Base-by-base conservation (phyloP, 2,888 invertebrate species). In the Caenorhabditis japonica region DNA sequence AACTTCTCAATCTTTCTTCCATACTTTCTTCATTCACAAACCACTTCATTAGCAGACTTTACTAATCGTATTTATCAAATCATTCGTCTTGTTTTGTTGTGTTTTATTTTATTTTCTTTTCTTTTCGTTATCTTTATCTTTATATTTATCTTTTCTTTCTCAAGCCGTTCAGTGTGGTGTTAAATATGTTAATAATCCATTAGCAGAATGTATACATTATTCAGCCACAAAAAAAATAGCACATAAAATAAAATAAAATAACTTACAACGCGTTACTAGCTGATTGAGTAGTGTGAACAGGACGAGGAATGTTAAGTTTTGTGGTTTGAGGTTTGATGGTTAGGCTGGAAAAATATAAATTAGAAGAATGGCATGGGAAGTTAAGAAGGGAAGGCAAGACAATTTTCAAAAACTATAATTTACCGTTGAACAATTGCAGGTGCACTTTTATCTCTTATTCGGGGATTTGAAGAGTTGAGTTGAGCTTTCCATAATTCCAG, bases 401-500 rank as follows among this genome's bases (percentile, higher is more conserved):
- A 21, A 41, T 55, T 41, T 15, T 25, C n/a, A 19, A 46, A n/a
- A 23, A 27, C 8, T 25, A 34, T 34, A 3, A 17, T 0, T 17
- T 66, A 68, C 61, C 74, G 56, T 62, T 74, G 74, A 19, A 77
- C 47, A 10, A 77, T 76, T 4, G 81, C 79, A 15, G 81, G 81
- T 2, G 76, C 81, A 55, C 77, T 78, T 33, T 49, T 49, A 55
- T 81, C 81, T 39, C 79, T 70, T 34, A 43, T 56, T 44, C 76
- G 19, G n/a, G 76, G 46, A n/a, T 66, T 70, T 17, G 56, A 58
- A 1, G 62, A 49, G 34, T 74, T 68, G 27, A 81, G 38, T 49
- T 81, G 77, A 19, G 75, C 70, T 49, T 81, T 79, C 81, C 81
- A 81, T 68, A 53, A 60, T 44, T 76, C 74, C 19, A 79, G 52